Evolutionary conservation across 92 coral and sea anemone species (phyloP).

Genomic region (Phymanthus crucifer): DNA sequence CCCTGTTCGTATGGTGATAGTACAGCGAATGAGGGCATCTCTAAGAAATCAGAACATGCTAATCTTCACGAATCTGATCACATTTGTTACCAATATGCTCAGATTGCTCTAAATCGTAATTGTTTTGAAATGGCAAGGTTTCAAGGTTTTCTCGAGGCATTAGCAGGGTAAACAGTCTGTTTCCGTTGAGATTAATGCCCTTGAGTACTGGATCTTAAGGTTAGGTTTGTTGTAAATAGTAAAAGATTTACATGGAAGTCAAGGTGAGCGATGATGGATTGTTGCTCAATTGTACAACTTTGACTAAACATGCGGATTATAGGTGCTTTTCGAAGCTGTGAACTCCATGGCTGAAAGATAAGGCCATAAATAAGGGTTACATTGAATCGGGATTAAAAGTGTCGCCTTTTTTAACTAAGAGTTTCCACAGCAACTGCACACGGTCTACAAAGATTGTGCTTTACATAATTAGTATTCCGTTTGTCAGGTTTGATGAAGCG

Average conservation of each 20-base stretch:
- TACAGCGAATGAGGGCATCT: background rate
- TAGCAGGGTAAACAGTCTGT: slow-evolving; percentile 26
- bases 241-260: slow-evolving; percentile 2
- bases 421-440: background rate
- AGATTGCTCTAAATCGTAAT: background rate
- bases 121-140: background rate
- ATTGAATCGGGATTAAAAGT: background rate
- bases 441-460: background rate
- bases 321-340: no score
- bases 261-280: slow-evolving; percentile 14
- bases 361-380: background rate
- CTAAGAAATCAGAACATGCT: background rate
- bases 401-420: background rate
- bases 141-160: slow-evolving; percentile 16
- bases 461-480: slow-evolving; percentile 12
- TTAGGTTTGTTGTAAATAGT: slow-evolving; percentile 12
- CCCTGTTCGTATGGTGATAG: background rate
- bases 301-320: background rate
- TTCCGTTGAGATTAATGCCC: slow-evolving; percentile 32
- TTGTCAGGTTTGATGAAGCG: slow-evolving; percentile 2
- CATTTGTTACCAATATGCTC: slow-evolving; percentile 30
- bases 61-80: background rate
- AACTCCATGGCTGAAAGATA: background rate
- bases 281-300: slow-evolving; percentile 1
- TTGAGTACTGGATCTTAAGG: background rate